Base-by-base conservation (phyloP, 2,888 invertebrate species). In the Cheilosia soror region DNA sequence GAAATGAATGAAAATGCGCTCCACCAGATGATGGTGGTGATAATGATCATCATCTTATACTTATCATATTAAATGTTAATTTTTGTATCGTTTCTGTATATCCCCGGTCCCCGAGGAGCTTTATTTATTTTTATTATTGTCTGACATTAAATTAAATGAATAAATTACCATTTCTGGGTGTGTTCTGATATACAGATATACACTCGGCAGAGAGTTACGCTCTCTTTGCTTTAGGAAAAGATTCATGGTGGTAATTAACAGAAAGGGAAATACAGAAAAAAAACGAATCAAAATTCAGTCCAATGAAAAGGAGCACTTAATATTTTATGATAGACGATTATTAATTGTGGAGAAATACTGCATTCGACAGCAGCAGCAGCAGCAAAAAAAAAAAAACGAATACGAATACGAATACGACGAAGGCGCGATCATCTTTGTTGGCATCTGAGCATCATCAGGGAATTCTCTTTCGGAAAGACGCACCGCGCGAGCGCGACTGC, bases 281-380 rank as follows among this genome's bases (percentile, higher is more conserved):
- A 37, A 33, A 27, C 47, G 5, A 47, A 42, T 47, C 7, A 11
- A 44, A 31, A 31, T 51, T 47, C 29, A 47, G 53, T 68, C 62
- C 42, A 68, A 69, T 49, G 62, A 51, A 72, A 29, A 66, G 51
- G 13, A 79, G 66, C 79, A 79, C 72, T 72, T 79, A 79, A 79
- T 66, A 79, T 79, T 79, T 79, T 72, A 79, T 65, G 65, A 72
- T 72, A 58, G 79, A 71, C 55, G 77, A 78, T 78, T 78, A 78
- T 78, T 72, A 79, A 79, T 79, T 71, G 72, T 57, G 42, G 7
- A 44, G 60, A 44, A 51, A 53, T 58, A 53, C 25, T 57, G 29
- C 79, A 79, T 63, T 57, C 33, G 71, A 72, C 71, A 63, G 71
- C 37, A 40, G n/a, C n/a, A n/a, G n/a, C n/a, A n/a, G n/a, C n/a